A percentile compares a stretch with the other conserved stretches of the same genome.
Conservation (phyloP, 2,797 vertebrate genomes). For the Pelobates cultripes region DNA sequence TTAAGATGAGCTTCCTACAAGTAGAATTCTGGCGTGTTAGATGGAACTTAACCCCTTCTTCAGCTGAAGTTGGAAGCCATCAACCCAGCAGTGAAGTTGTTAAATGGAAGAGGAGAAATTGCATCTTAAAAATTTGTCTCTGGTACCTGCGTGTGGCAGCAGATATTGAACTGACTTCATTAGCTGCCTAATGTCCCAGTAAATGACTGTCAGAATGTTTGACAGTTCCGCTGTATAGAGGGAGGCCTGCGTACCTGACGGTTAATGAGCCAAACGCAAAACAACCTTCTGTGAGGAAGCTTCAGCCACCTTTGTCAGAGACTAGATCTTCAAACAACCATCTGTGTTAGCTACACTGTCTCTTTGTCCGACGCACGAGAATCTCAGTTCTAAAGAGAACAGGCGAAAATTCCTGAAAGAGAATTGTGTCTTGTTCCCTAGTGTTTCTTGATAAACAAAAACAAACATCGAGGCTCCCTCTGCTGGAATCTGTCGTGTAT, state of each 20-base stretch:
- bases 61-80: no score
- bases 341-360: neutral
- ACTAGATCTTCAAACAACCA: slow-evolving; percentile 22
- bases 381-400: no score
- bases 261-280: slow-evolving; percentile 63
- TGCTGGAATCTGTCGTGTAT: no score
- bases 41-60: no score
- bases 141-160: slow-evolving; percentile 70
- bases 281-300: slow-evolving; percentile 49
- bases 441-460: no score
- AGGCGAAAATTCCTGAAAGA: no score
- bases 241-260: slow-evolving; percentile 61
- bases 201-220: slow-evolving; percentile 74
- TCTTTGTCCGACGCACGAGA: neutral
- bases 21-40: no score
- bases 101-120: slow-evolving; percentile 71
- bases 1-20: no score
- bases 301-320: slow-evolving; percentile 44
- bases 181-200: slow-evolving; percentile 81
- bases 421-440: no score
- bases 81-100: slow-evolving; percentile 15
- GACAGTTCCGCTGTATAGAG: slow-evolving; percentile 66
- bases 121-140: slow-evolving; percentile 72
- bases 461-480: no score
- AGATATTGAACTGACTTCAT: slow-evolving; percentile 74